Evolutionary conservation across 2,888 invertebrate species (phyloP).

Genomic region (Catonia carolina): DNA sequence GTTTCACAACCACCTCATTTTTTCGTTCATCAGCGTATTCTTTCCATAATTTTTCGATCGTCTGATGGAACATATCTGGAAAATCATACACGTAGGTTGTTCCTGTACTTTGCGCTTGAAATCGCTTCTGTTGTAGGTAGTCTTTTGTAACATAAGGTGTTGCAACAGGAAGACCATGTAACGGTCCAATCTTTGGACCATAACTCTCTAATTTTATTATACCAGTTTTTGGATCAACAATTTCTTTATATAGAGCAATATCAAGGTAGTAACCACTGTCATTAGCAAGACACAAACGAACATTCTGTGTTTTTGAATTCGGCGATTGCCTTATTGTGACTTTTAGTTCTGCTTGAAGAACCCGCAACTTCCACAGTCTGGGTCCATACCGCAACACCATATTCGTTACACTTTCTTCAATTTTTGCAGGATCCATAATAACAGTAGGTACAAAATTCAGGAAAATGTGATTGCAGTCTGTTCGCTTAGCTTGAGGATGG

Average conservation of each 20-base stretch:
- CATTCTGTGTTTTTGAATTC: conserved; percentile 71
- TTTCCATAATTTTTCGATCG: conserved; percentile 77
- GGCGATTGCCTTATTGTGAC: conserved; percentile 83
- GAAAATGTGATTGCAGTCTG: conserved; percentile 98
- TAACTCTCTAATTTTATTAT: conserved; percentile 86
- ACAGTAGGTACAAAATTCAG: conserved; percentile 96
- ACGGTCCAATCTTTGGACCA: conserved; percentile 77
- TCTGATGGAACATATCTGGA: conserved; percentile 96
- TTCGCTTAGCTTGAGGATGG: conserved; percentile 81
- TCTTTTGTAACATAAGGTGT: conserved; percentile 96
- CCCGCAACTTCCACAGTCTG: conserved; percentile 88
- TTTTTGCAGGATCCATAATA: conserved; percentile 91
- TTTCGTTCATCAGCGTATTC: conserved; percentile 67
- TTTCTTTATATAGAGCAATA: conserved; percentile 87
- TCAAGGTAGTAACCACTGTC: conserved; percentile 96
- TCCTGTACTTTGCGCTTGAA: conserved; percentile 83
- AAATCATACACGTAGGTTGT: conserved; percentile 95
- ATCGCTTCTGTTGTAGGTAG: conserved; percentile 91
- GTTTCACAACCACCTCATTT: conserved; percentile 50
- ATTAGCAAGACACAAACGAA: conserved; percentile 88
- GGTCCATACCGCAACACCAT: conserved; percentile 97
- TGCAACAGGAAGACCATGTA: conserved; percentile 88
- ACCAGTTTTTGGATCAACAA: conserved; percentile 74
- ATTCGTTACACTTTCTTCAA: conserved; percentile 91
- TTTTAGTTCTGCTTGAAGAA: conserved; percentile 91